Evolutionary conservation across 2,797 vertebrate species (phyloP), one percentile per base, ranked within the genome.

Genomic region (Helostoma temminkii): DNA sequence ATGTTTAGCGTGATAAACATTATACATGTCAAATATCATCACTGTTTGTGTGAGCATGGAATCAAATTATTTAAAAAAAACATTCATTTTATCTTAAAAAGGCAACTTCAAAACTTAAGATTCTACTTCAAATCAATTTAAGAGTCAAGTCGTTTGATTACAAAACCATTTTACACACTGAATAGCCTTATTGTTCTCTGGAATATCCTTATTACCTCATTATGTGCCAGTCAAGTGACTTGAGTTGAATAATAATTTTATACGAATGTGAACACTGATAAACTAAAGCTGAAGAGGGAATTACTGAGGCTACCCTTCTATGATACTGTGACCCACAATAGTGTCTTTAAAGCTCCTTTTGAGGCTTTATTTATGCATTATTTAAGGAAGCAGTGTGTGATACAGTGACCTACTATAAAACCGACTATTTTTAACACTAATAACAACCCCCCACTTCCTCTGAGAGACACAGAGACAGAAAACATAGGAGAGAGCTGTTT

Each of bases 371-470:
- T 79, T 65, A 60, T 80, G 73, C 49, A 81, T 84, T 78, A 87
- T 89, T 83, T 69, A 81, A 73, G 54, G 42, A 60, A 1, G 46
- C 68, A 59, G 43, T 15, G 64, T 80, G 80, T 80, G 83, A 84
- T 79, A 86, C 78, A 65, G 78, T 89, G 81, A 88, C 86, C 83
- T 78, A 85, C 73, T 69, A 74, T 50, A 47, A 47, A 59, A 28
- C 2, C 8, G 28, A 63, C 64, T 85, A 86, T 85, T 87, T 85
- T 83, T 79, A 89, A 74, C 67, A 36, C 21, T 64, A 75, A 80
- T 81, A 76, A 74, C 25, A n/a, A 18, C 36, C 2, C 42, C 18
- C 5, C 39, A n/a, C 28, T 28, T 45, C 56, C 48, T 7, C 0
- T 15, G 50, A 71, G 54, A 68, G 52, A 53, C 12, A 63, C 22